These are phyloP conservation scores for Drosophila quinaria DNA, from an alignment of 2,888 invertebrate species.

Conservation along the genomic window DNA sequence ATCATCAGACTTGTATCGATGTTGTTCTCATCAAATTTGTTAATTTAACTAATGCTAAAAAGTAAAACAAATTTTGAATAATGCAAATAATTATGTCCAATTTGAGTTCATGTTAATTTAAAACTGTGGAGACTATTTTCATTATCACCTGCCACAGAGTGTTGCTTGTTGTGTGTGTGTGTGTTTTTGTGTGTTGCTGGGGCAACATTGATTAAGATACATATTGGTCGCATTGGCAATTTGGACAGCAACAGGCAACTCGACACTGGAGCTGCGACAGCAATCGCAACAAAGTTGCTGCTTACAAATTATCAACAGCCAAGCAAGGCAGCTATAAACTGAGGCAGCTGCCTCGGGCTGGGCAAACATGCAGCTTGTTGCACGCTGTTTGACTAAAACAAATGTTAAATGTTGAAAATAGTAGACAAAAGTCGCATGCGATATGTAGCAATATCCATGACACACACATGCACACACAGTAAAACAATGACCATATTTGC, in stretches of 20 bases:
- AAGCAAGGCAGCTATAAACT: slow-evolving; percentile 50
- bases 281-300: slow-evolving; percentile 51
- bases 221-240: slow-evolving; percentile 53
- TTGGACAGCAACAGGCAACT: slow-evolving; percentile 56
- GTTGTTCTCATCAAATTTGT: not conserved
- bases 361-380: slow-evolving; percentile 63
- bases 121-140: slow-evolving; percentile 1
- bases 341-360: slow-evolving; percentile 45
- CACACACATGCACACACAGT: slow-evolving; percentile 8
- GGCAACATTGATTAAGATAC: slow-evolving; percentile 57
- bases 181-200: slow-evolving; percentile 11
- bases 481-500: slow-evolving; percentile 73
- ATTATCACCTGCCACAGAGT: slow-evolving; percentile 24
- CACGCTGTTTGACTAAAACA: slow-evolving; percentile 59
- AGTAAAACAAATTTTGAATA: not conserved
- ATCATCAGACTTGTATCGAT: too few species aligned
- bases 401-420: slow-evolving; percentile 73
- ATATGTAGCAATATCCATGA: slow-evolving; percentile 62
- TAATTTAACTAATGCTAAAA: not conserved
- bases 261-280: slow-evolving; percentile 41
- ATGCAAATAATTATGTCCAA: slow-evolving; percentile 19
- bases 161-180: slow-evolving; percentile 19
- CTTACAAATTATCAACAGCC: slow-evolving; percentile 72
- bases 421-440: slow-evolving; percentile 66
- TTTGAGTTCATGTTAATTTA: not conserved